Evolutionary conservation across 1,140 invertebrate species (phyloP).

Genomic region (Octopus bimaculoides): DNA sequence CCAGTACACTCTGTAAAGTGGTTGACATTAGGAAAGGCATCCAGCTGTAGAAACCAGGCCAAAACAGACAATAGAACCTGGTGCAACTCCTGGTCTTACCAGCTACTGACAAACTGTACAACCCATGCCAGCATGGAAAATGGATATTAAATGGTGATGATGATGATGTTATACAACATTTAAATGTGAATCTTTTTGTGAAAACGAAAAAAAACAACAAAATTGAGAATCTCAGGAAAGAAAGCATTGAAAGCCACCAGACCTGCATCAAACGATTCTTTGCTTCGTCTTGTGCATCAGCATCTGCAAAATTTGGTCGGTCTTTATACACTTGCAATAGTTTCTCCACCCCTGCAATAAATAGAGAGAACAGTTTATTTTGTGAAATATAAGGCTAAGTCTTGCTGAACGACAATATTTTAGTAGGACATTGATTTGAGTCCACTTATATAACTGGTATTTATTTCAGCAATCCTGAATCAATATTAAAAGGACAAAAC

Average conservation of each 20-base stretch:
- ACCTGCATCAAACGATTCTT: conserved; percentile 88
- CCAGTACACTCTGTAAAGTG: too few species aligned
- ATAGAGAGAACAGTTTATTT: conserved; percentile 3
- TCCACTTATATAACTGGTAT: too few species aligned
- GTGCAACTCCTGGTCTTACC: too few species aligned
- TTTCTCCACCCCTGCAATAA: conserved; percentile 70
- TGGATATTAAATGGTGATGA: too few species aligned
- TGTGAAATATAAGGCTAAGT: too few species aligned
- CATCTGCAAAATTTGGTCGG: conserved; percentile 82
- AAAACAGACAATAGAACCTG: too few species aligned
- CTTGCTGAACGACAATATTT: neutral
- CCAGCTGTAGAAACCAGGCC: too few species aligned
- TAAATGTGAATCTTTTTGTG: neutral
- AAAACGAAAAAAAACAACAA: neutral
- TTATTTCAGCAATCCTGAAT: too few species aligned
- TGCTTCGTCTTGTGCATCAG: conserved; percentile 89
- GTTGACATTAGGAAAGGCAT: too few species aligned
- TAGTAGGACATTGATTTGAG: conserved; percentile 12
- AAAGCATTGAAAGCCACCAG: conserved; percentile 39
- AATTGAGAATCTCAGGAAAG: neutral
- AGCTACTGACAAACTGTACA: too few species aligned
- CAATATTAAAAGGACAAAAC: too few species aligned
- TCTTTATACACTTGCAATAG: conserved; percentile 86
- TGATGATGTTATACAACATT: neutral
- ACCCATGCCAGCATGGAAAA: too few species aligned